These are phyloP conservation scores for Oryzias sinensis DNA, from an alignment of 2,797 vertebrate species.

Conservation along the genomic window DNA sequence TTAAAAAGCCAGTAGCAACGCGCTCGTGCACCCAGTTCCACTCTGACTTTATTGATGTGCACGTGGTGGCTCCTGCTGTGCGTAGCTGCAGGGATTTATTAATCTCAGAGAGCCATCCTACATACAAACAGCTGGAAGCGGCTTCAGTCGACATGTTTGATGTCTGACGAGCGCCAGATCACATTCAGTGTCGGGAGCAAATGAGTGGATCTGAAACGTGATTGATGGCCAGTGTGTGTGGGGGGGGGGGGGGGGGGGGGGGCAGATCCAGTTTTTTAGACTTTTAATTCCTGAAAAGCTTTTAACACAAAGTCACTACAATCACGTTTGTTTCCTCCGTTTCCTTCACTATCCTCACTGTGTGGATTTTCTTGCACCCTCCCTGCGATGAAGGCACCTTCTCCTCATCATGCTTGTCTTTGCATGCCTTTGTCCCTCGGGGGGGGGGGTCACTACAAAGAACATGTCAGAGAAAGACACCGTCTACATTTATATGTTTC, in stretches of 20 bases:
- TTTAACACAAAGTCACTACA: no score
- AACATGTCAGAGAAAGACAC: slow-evolving; percentile 43
- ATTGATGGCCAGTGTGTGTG: background rate
- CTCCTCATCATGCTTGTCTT: slow-evolving; percentile 4
- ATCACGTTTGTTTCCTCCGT: no score
- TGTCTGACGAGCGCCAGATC: slow-evolving; percentile 3
- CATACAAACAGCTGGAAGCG: slow-evolving; percentile 15
- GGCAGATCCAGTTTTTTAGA: no score
- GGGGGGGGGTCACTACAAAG: slow-evolving; percentile 44
- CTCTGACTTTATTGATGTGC: slow-evolving; percentile 1
- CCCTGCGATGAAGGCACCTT: background rate
- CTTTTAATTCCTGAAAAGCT: no score
- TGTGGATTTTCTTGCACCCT: no score
- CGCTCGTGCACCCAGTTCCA: background rate
- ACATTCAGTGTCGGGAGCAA: background rate
- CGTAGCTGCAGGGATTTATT: slow-evolving; percentile 14
- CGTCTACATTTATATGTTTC: slow-evolving; percentile 62
- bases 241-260: background rate
- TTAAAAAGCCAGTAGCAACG: slow-evolving; percentile 2
- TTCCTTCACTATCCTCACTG: no score
- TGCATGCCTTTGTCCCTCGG: slow-evolving; percentile 40
- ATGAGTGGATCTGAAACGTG: background rate
- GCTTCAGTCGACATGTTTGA: slow-evolving; percentile 13
- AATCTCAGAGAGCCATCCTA: slow-evolving; percentile 6
- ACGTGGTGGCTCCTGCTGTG: slow-evolving; percentile 2